phyloP scores from a whole-genome alignment of 2,113 vertebrate species.

The Noturus placidus region DNA sequence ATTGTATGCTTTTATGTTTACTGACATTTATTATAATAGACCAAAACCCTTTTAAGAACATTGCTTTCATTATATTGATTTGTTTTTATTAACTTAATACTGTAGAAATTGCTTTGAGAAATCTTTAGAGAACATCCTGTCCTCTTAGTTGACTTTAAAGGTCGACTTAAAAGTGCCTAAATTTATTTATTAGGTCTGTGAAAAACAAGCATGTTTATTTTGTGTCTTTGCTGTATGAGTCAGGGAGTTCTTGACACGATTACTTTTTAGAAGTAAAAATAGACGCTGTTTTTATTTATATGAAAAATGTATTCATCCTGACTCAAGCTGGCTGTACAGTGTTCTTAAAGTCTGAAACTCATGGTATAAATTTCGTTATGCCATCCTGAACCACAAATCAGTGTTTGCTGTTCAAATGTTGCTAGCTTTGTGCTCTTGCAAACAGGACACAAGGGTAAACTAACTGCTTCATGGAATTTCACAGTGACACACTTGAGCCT shows the following conservation, averaged over 20 bases:
- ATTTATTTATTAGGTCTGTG: slow-evolving; percentile 66
- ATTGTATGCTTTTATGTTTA: not conserved
- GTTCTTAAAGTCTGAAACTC: not conserved
- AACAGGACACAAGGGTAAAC: not conserved
- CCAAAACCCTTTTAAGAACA: slow-evolving; percentile 2
- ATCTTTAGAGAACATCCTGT: not conserved
- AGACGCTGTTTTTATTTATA: slow-evolving; percentile 17
- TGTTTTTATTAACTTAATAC: not conserved
- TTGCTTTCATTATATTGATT: not conserved
- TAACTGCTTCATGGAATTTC: not conserved
- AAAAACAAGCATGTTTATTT: slow-evolving; percentile 47
- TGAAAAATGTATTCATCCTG: slow-evolving; percentile 9
- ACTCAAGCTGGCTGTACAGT: not conserved
- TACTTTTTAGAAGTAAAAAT: slow-evolving; percentile 60
- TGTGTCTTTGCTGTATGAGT: slow-evolving; percentile 53
- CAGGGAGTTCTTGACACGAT: slow-evolving; percentile 62
- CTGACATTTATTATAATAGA: not conserved
- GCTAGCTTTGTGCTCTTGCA: not conserved
- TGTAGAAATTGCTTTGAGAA: not conserved
- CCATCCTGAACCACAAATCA: not conserved
- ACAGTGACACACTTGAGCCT: not conserved
- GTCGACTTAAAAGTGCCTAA: slow-evolving; percentile 41
- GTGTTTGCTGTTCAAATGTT: not conserved
- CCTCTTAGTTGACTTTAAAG: not conserved
- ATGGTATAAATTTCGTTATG: not conserved